Conservation (phyloP, 2,797 vertebrate genomes). For the Myripristis jacobus region DNA sequence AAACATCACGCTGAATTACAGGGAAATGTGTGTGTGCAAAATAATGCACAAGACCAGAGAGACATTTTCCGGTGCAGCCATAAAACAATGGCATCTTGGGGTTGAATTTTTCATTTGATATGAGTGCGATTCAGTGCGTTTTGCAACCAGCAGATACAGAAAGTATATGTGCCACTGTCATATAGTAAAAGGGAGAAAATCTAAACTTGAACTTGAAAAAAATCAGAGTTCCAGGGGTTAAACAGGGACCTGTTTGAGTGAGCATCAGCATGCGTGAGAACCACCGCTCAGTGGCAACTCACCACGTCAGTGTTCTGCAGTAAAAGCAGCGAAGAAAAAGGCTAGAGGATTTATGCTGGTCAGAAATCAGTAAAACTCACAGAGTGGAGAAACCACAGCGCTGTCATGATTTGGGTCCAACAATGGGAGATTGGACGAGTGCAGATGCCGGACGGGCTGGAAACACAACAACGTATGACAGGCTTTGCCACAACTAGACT, state of each 20-base stretch:
- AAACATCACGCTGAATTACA: no score
- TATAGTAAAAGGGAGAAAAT: no score
- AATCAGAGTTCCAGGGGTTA: no score
- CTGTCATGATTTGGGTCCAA: slow-evolving; percentile 69
- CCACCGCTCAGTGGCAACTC: slow-evolving; percentile 29
- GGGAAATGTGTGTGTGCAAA: no score
- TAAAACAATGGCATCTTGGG: no score
- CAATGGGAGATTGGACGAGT: slow-evolving; percentile 67
- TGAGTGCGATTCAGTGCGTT: no score
- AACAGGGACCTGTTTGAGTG: neutral
- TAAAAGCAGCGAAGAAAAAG: slow-evolving; percentile 57
- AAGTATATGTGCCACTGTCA: no score
- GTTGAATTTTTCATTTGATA: no score
- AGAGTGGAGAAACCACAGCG: slow-evolving; percentile 65
- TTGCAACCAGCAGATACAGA: no score
- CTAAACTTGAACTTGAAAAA: no score
- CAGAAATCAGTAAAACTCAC: slow-evolving; percentile 67
- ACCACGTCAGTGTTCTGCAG: slow-evolving; percentile 29
- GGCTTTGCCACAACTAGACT: slow-evolving; percentile 61
- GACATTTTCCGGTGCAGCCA: no score
- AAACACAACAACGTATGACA: slow-evolving; percentile 70
- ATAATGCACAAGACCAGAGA: no score
- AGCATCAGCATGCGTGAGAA: slow-evolving; percentile 38
- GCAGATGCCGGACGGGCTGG: slow-evolving; percentile 58
- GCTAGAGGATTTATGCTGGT: slow-evolving; percentile 60